A percentile compares a stretch with the other conserved stretches of the same genome.
Conservation (phyloP, 2,113 vertebrate species). For the Cyprinus carpio region DNA sequence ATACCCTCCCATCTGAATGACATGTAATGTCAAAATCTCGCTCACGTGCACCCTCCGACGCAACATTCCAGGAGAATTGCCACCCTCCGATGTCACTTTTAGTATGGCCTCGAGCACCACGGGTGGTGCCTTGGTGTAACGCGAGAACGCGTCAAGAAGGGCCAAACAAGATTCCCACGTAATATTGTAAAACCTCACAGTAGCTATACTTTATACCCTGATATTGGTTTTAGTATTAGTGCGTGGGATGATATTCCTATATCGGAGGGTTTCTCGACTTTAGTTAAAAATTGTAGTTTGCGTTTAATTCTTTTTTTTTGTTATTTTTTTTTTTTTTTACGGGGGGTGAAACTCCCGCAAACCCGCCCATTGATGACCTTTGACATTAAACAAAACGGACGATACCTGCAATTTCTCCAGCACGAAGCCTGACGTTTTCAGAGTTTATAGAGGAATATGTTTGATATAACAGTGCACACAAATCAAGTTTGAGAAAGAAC, state of each 20-base stretch:
- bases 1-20: not conserved
- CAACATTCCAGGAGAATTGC: slow-evolving; percentile 9
- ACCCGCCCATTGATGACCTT: not conserved
- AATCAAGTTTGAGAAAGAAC: not conserved
- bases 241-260: not conserved
- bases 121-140: too few relatives aligned
- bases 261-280: not conserved
- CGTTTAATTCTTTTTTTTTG: too few relatives aligned
- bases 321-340: too few relatives aligned
- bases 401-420: not conserved
- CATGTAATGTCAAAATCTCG: not conserved
- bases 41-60: not conserved
- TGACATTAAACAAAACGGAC: not conserved
- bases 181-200: not conserved
- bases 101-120: slow-evolving; percentile 21
- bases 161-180: not conserved
- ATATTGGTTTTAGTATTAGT: not conserved
- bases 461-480: not conserved
- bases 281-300: not conserved
- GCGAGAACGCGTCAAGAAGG: not conserved
- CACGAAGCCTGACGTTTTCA: not conserved
- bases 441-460: not conserved
- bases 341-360: not conserved
- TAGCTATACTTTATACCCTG: not conserved
- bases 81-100: not conserved